A percentile compares a stretch with the other conserved stretches of the same genome.
Evolutionary conservation across 2,797 vertebrate genomes (phyloP).

Genomic region (Poeciliopsis gracilis): DNA sequence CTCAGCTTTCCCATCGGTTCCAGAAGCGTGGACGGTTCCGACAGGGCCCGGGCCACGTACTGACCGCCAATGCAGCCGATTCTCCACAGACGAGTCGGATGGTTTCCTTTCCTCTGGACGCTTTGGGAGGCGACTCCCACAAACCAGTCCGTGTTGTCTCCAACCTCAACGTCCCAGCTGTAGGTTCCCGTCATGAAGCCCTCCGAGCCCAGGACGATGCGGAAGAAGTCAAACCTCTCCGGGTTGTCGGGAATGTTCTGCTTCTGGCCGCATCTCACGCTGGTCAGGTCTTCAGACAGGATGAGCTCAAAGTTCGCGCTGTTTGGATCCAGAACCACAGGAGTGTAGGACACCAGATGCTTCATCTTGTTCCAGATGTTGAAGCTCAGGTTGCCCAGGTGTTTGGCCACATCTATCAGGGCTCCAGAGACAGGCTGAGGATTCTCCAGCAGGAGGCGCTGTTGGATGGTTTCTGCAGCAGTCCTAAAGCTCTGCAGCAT

Average conservation of each 20-base stretch:
- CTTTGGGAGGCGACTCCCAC: slow-evolving; percentile 11
- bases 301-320: background rate
- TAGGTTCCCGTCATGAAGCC: slow-evolving; percentile 5
- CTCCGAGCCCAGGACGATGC: slow-evolving; percentile 1
- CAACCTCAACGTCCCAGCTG: slow-evolving; percentile 15
- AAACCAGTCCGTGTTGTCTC: slow-evolving; percentile 13
- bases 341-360: slow-evolving; percentile 1
- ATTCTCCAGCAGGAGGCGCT: background rate
- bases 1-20: background rate
- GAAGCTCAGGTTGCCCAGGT: slow-evolving; percentile 17
- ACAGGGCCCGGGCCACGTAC: slow-evolving; percentile 9
- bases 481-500: slow-evolving; percentile 11
- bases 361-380: slow-evolving; percentile 24
- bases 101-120: slow-evolving; percentile 9
- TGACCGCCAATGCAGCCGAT: slow-evolving; percentile 7
- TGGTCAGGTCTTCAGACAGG: slow-evolving; percentile 9
- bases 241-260: slow-evolving; percentile 15
- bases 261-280: background rate
- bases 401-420: slow-evolving; percentile 19
- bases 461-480: background rate
- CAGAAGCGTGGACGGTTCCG: slow-evolving; percentile 1
- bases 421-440: background rate
- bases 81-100: background rate
- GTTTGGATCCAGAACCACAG: slow-evolving; percentile 17
- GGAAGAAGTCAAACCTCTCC: slow-evolving; percentile 16